A percentile compares a stretch with the other conserved stretches of the same genome.
These are phyloP conservation scores for Drosophila incognita DNA, from an alignment of 2,888 invertebrate genomes.

Conservation along the genomic window DNA sequence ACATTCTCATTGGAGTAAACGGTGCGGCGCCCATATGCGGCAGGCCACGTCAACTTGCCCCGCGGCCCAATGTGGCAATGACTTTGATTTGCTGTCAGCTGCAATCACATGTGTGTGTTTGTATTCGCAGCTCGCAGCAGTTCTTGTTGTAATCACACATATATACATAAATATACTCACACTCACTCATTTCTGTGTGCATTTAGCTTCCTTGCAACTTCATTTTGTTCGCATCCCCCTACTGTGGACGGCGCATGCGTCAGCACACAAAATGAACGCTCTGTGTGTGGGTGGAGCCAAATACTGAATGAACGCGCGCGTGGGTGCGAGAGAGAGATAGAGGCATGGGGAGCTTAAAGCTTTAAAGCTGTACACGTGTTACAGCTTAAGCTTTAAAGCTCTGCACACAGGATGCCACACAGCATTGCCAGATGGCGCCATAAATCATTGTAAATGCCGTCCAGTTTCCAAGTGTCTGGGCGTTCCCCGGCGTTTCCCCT, in stretches of 20 bases:
- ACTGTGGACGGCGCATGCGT: constrained; percentile 60
- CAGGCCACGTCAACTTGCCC: constrained; percentile 38
- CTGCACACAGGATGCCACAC: constrained; percentile 55
- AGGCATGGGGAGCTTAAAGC: constrained; percentile 57
- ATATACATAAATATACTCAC: constrained; percentile 2
- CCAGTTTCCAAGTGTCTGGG: constrained; percentile 20
- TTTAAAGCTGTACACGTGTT: constrained; percentile 39
- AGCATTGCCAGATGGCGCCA: constrained; percentile 62
- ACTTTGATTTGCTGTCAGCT: constrained; percentile 65
- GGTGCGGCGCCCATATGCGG: constrained; percentile 39
- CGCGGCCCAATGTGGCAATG: constrained; percentile 44
- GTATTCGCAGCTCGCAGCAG: constrained; percentile 15
- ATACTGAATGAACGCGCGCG: constrained; percentile 55
- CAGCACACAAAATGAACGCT: constrained; percentile 68
- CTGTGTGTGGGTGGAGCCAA: constrained; percentile 75
- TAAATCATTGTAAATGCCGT: constrained; percentile 54
- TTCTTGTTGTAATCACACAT: constrained; percentile 21
- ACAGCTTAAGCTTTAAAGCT: constrained; percentile 41
- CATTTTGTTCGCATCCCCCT: constrained; percentile 75
- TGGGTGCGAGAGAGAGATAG: constrained; percentile 1
- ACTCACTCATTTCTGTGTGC: constrained; percentile 8
- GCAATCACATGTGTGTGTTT: constrained; percentile 28
- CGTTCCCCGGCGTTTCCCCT: neutral
- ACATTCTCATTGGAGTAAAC: constrained; percentile 70
- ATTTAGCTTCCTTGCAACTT: constrained; percentile 67